Base-by-base conservation (phyloP, 2,113 vertebrate species). In the Pterocles gutturalis region DNA sequence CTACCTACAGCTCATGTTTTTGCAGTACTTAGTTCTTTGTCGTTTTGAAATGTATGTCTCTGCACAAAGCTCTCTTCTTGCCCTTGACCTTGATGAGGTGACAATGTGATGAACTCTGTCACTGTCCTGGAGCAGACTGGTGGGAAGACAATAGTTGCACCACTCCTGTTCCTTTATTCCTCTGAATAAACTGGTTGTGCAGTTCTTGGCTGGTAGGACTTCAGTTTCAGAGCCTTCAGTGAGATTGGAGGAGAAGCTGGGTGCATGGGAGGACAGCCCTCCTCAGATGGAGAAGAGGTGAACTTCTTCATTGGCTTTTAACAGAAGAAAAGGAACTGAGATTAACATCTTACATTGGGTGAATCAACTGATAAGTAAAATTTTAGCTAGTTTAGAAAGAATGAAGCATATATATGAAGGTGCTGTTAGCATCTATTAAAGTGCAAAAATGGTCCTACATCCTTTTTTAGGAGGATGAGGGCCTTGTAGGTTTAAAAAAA, bases 161-260 rank as follows among this genome's bases (percentile, higher is more conserved):
- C 34, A 17, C 25, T 41, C 28, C 26, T 9, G 0, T 43, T 0
- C 1, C 3, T 17, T 78, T 55, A 25, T 65, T 17, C 38, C 29
- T 72, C 43, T 49, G 36, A 62, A 29, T 45, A 25, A 61, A 72
- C 13, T 54, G 51, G n/a, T 36, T 46, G 28, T 34, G 15, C 9
- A 73, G 45, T 11, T 65, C 41, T 83, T 57, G 21, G 28, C 7
- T n/a, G 26, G 22, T 13, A 5, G 22, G 38, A 55, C 14, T 76
- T 64, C 41, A 36, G 0, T 41, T 58, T 80, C 49, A 53, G 53
- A 76, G 18, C 25, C 13, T 72, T 36, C 38, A 10, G 31, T 17
- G 21, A 62, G 51, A 33, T 0, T 51, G 19, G 22, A 88, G 20
- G 13, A 48, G 49, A 15, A 89, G 26, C 31, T 91, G 53, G 18